phyloP scores from a whole-genome alignment of 2,113 vertebrate species.

The Melanocharis versteri region DNA sequence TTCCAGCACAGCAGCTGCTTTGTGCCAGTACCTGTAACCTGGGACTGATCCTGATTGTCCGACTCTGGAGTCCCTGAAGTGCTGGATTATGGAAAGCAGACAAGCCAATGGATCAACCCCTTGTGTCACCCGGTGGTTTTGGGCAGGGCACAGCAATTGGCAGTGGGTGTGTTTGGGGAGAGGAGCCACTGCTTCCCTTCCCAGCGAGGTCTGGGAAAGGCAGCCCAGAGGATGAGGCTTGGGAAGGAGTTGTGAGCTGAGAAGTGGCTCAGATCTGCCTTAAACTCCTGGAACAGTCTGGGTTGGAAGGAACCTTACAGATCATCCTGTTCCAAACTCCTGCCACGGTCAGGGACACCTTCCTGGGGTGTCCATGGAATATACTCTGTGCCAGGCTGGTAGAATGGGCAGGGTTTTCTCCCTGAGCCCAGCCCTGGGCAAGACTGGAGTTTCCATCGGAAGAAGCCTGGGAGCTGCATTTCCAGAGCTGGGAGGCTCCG shows the following conservation, averaged over 20 bases:
- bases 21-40: neutral
- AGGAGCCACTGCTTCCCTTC: neutral
- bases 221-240: neutral
- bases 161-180: neutral
- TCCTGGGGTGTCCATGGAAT: neutral
- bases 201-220: neutral
- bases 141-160: neutral
- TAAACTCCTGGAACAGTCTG: neutral
- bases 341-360: neutral
- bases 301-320: neutral
- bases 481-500: neutral
- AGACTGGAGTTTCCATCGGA: neutral
- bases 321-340: neutral
- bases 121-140: rapidly evolving
- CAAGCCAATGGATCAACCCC: neutral
- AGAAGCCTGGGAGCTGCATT: neutral
- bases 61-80: neutral
- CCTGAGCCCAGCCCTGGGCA: neutral
- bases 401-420: neutral
- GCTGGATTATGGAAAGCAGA: neutral
- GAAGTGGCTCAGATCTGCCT: neutral
- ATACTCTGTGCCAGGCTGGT: neutral
- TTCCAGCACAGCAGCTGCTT: neutral
- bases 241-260: neutral
- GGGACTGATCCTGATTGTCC: neutral